These are phyloP conservation scores for Parelbella ahira DNA, from an alignment of 2,888 invertebrate species.

Conservation along the genomic window DNA sequence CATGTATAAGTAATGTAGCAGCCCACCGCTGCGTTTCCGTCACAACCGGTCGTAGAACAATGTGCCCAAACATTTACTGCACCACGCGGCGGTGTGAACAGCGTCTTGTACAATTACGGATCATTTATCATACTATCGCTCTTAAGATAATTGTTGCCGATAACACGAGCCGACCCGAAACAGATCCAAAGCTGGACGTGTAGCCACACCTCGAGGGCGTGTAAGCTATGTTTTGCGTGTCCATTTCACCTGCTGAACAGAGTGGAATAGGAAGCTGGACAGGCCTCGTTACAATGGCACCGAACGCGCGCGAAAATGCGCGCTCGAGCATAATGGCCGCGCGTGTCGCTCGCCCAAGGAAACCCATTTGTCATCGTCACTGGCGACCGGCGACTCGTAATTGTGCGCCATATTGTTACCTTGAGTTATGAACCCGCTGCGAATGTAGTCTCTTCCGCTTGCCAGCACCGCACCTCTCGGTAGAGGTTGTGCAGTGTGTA, in stretches of 20 bases:
- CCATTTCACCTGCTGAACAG: conserved; percentile 8
- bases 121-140: conserved; percentile 44
- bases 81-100: conserved; percentile 49
- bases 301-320: conserved; percentile 36
- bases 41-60: conserved; percentile 75
- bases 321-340: conserved; percentile 41
- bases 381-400: conserved; percentile 63
- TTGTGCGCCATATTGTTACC: conserved; percentile 74
- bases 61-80: conserved; percentile 69
- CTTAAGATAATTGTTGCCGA: conserved; percentile 44
- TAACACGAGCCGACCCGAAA: conserved; percentile 33
- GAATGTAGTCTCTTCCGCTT: conserved; percentile 63
- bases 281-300: conserved; percentile 23
- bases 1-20: conserved; percentile 75
- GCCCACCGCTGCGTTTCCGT: conserved; percentile 70
- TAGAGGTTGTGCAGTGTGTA: too few relatives aligned
- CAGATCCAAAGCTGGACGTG: conserved; percentile 15
- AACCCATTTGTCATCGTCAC: conserved; percentile 76
- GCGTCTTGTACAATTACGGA: conserved; percentile 36
- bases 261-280: conserved; percentile 9
- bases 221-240: conserved; percentile 6
- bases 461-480: too few relatives aligned
- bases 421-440: conserved; percentile 63
- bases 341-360: conserved; percentile 62
- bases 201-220: conserved; percentile 12